These are phyloP conservation scores for Podabrus alpinus DNA, from an alignment of 2,888 invertebrate genomes.

Conservation along the genomic window DNA sequence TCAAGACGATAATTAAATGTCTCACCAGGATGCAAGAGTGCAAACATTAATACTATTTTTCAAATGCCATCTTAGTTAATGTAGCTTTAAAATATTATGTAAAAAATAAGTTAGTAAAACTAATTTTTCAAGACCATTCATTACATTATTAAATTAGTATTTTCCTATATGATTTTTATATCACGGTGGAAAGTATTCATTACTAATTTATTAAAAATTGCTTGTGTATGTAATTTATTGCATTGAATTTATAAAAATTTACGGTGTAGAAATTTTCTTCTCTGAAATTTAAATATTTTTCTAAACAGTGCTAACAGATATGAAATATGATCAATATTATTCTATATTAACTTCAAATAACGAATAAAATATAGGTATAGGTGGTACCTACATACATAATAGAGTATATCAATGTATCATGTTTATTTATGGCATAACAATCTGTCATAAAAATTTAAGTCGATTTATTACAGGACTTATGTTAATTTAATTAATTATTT, in stretches of 20 bases:
- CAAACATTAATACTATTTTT: not conserved
- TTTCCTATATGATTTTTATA: not conserved
- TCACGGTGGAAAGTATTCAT: no score
- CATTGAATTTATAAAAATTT: not conserved
- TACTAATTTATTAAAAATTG: not conserved
- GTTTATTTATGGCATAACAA: not conserved
- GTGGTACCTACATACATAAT: not conserved
- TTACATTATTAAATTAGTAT: not conserved
- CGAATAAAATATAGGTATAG: not conserved
- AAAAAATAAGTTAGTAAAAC: not conserved
- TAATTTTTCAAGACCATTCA: not conserved
- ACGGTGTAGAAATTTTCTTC: not conserved
- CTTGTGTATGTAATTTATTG: not conserved
- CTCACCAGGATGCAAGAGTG: slow-evolving; percentile 18
- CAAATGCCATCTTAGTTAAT: not conserved
- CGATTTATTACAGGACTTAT: not conserved
- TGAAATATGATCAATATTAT: not conserved
- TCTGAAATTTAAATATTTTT: not conserved
- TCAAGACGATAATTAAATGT: slow-evolving; percentile 27
- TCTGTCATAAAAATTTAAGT: not conserved
- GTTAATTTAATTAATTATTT: not conserved
- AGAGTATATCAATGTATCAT: not conserved
- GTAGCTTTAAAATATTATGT: not conserved
- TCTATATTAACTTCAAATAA: not conserved
- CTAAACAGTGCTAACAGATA: not conserved